Percentiles rank a stretch among this genome's conserved stretches.
phyloP scores from a whole-genome alignment of 1,140 invertebrate genomes.

The Drosophila arizonae region DNA sequence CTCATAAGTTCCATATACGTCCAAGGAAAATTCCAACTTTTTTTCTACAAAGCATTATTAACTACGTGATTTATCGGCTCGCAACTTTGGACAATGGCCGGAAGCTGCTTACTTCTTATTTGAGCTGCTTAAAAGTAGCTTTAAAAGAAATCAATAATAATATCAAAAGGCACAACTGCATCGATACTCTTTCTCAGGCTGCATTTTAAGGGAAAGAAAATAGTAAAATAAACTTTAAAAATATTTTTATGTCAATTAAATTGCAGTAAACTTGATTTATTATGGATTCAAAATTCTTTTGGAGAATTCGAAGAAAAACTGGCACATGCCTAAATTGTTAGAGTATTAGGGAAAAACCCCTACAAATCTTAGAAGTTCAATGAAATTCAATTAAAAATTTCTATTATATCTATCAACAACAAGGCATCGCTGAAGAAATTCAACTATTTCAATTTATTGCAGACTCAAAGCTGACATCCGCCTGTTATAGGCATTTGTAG shows the following conservation, averaged over 20 bases:
- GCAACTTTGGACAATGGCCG: neutral
- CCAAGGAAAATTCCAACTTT: neutral
- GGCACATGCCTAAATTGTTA: too few relatives aligned
- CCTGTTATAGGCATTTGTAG: too few relatives aligned
- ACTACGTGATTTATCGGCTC: neutral
- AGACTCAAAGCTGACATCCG: too few relatives aligned
- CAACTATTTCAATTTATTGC: too few relatives aligned
- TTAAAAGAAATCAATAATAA: neutral
- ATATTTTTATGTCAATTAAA: neutral
- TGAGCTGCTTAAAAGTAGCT: neutral
- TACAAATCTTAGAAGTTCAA: too few relatives aligned
- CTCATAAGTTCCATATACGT: neutral
- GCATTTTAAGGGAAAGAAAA: conserved; percentile 9
- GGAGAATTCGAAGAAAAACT: too few relatives aligned
- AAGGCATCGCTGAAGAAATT: too few relatives aligned
- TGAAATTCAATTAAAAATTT: too few relatives aligned
- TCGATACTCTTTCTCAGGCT: neutral
- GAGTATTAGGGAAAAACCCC: too few relatives aligned
- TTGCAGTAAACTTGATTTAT: too few relatives aligned
- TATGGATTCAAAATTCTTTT: too few relatives aligned
- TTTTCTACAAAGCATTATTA: neutral
- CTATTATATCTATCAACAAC: too few relatives aligned
- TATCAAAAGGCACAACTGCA: neutral
- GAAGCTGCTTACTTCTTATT: neutral
- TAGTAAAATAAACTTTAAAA: neutral